Percentiles rank a stretch among this genome's conserved stretches.
phyloP scores from a whole-genome alignment of 2,888 invertebrate species.

The Melanostoma scalare region DNA sequence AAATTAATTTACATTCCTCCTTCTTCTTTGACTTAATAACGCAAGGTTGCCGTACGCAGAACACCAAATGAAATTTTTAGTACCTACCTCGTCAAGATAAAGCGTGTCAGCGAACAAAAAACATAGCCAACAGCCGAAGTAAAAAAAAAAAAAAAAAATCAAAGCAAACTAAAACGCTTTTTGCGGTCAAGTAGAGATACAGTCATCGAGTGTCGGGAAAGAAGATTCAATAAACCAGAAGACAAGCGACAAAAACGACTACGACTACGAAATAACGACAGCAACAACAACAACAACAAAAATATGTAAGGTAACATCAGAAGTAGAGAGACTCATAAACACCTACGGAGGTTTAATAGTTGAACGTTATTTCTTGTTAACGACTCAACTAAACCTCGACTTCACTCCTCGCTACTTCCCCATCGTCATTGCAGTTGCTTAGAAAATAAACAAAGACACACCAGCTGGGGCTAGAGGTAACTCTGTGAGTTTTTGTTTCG shows the following conservation, averaged over 20 bases:
- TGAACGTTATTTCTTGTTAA: constrained; percentile 67
- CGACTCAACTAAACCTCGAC: constrained; percentile 63
- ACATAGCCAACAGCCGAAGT: neutral
- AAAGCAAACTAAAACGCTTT: constrained; percentile 34
- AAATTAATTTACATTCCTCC: constrained; percentile 53
- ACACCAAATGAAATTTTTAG: constrained; percentile 50
- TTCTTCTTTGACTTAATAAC: constrained; percentile 39
- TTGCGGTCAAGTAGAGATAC: constrained; percentile 69
- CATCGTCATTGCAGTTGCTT: neutral
- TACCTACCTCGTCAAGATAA: constrained; percentile 13
- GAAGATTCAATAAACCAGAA: constrained; percentile 47
- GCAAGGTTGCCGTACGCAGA: constrained; percentile 61
- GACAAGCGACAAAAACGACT: constrained; percentile 12
- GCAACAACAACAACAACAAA: constrained; percentile 21
- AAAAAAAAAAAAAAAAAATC: neutral
- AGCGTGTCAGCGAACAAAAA: constrained; percentile 26
- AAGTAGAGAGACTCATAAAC: constrained; percentile 52
- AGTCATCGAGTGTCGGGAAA: constrained; percentile 52
- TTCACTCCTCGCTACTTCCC: constrained; percentile 29
- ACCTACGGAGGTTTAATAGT: constrained; percentile 59
- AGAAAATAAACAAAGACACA: constrained; percentile 65
- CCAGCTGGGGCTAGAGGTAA: constrained; percentile 39
- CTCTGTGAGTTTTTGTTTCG: constrained; percentile 5
- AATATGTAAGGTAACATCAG: constrained; percentile 19
- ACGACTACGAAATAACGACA: constrained; percentile 7